phyloP scores from a whole-genome alignment of 1,140 invertebrate genomes.

The Armadillidium nasatum region DNA sequence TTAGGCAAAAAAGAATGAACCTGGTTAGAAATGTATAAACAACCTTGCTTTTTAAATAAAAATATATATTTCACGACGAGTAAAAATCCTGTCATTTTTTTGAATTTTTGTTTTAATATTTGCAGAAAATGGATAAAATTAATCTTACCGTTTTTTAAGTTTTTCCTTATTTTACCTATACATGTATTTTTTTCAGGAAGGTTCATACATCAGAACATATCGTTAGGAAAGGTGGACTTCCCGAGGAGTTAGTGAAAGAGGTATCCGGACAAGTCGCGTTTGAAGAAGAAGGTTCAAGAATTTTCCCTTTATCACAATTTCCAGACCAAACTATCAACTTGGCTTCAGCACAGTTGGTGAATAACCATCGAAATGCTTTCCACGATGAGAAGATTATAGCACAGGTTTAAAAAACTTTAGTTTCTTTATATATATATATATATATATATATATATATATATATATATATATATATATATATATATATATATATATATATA shows the following conservation, averaged over 20 bases:
- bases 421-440: too few species aligned
- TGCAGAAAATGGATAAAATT: too few species aligned
- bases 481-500: too few species aligned
- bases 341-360: slow-evolving; percentile 54
- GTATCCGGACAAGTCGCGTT: slow-evolving; percentile 56
- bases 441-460: too few species aligned
- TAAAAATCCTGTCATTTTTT: too few species aligned
- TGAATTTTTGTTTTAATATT: too few species aligned
- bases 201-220: slow-evolving; percentile 52
- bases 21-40: too few species aligned
- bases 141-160: too few species aligned
- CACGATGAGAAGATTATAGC: slow-evolving; percentile 50
- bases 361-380: slow-evolving; percentile 49
- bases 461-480: too few species aligned
- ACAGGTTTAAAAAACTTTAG: slow-evolving; percentile 48
- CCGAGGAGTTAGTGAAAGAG: slow-evolving; percentile 53
- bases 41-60: too few species aligned
- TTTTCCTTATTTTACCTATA: slow-evolving; percentile 13
- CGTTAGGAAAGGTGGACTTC: slow-evolving; percentile 53
- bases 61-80: too few species aligned
- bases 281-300: slow-evolving; percentile 53
- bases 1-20: too few species aligned
- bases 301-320: slow-evolving; percentile 55
- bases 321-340: slow-evolving; percentile 55
- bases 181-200: slow-evolving; percentile 47